A percentile compares a stretch with the other conserved stretches of the same genome.
Conservation (phyloP, 1,140 invertebrate genomes). For the Ceratina japonica region DNA sequence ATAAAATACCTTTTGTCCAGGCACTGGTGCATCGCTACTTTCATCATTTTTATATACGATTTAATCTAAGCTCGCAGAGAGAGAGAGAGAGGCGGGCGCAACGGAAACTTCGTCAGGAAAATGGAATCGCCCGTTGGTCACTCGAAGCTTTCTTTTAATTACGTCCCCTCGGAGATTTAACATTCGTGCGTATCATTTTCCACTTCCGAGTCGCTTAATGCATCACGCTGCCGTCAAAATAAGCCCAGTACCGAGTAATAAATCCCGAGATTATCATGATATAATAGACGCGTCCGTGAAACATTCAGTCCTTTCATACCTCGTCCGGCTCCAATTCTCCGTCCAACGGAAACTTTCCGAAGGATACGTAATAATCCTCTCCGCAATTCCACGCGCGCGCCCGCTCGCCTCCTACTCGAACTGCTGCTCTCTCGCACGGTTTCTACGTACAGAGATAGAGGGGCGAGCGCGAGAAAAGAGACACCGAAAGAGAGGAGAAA, state of each 20-base stretch:
- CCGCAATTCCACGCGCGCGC: constrained; percentile 29
- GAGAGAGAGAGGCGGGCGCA: no score
- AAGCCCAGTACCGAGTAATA: constrained; percentile 50
- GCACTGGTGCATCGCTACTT: no score
- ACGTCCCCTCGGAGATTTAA: background rate
- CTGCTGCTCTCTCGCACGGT: no score
- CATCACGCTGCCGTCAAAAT: constrained; percentile 13
- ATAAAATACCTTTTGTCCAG: no score
- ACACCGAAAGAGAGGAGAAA: background rate
- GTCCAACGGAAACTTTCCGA: constrained; percentile 55
- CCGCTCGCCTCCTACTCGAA: no score
- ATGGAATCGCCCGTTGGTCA: constrained; percentile 9
- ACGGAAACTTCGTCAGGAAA: constrained; percentile 2
- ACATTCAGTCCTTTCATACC: constrained; percentile 48
- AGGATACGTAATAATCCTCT: constrained; percentile 62
- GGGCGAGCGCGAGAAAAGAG: background rate
- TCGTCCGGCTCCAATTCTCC: constrained; percentile 47
- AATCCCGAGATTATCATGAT: constrained; percentile 58
- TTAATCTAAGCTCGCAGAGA: no score
- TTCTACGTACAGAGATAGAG: background rate
- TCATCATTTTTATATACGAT: no score
- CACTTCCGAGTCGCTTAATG: constrained; percentile 29
- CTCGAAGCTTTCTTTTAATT: constrained; percentile 4
- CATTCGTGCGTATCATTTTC: constrained; percentile 26
- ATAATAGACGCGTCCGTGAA: constrained; percentile 44